Percentiles rank a stretch among this genome's conserved stretches.
Evolutionary conservation across 2,113 vertebrate genomes (phyloP).

Genomic region (Daubentonia madagascariensis): DNA sequence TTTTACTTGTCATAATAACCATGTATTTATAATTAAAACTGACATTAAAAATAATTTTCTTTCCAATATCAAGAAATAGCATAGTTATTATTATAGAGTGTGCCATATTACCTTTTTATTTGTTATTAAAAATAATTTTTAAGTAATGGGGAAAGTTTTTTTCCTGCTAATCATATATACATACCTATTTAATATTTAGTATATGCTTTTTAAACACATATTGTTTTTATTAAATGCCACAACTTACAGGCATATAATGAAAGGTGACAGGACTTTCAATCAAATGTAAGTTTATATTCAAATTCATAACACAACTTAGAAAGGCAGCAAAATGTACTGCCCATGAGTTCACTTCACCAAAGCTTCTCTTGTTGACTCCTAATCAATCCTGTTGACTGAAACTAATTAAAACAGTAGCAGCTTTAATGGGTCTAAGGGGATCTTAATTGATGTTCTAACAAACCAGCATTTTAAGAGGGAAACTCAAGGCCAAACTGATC

Average conservation of each 20-base stretch:
- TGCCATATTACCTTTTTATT: neutral
- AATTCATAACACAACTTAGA: neutral
- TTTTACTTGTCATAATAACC: neutral
- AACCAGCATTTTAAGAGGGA: constrained; percentile 29
- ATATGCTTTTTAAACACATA: neutral
- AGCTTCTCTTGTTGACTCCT: neutral
- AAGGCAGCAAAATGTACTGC: neutral
- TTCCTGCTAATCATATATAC: neutral
- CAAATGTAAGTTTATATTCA: neutral
- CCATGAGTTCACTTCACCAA: neutral
- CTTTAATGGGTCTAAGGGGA: constrained; percentile 5
- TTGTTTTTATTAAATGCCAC: neutral
- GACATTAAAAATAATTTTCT: neutral
- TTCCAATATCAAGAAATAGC: neutral
- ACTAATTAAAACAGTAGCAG: constrained; percentile 38
- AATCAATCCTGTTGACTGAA: constrained; percentile 40
- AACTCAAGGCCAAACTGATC: neutral
- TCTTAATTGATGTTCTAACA: constrained; percentile 19
- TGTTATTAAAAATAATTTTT: neutral
- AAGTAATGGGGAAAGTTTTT: neutral
- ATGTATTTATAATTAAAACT: neutral
- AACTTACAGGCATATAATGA: neutral
- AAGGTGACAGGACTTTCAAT: neutral
- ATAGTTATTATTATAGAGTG: neutral
- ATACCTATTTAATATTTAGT: neutral